Conservation (phyloP, 2,797 vertebrate genomes). For the Cirrhinus molitorella region DNA sequence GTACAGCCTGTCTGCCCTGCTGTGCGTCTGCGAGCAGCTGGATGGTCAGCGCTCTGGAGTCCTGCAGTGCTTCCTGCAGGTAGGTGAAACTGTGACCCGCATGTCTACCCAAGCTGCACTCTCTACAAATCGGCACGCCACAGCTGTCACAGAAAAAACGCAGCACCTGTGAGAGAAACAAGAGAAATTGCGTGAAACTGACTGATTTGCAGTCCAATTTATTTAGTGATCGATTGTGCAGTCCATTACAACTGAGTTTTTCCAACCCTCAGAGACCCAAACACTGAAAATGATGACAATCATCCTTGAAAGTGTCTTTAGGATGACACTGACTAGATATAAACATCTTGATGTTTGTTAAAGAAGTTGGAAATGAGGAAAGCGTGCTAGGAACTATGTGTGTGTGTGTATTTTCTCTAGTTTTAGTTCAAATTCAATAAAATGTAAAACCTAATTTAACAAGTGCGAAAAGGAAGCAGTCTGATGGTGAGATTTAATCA, state of each 20-base stretch:
- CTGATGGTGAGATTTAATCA: background rate
- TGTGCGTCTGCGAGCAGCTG: slow-evolving; percentile 96
- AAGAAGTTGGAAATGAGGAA: background rate
- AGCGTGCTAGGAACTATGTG: too few relatives aligned
- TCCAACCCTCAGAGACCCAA: background rate
- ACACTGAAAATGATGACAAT: background rate
- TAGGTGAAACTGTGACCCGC: slow-evolving; percentile 88
- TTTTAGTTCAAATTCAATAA: background rate
- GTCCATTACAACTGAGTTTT: background rate
- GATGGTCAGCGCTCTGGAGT: slow-evolving; percentile 93
- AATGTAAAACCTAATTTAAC: background rate
- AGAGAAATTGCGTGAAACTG: slow-evolving; percentile 14
- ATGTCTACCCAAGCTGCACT: slow-evolving; percentile 92
- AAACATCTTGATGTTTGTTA: background rate
- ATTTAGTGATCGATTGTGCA: background rate
- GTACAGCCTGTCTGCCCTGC: slow-evolving; percentile 95
- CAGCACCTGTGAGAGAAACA: slow-evolving; percentile 81
- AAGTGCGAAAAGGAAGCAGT: slow-evolving; percentile 4
- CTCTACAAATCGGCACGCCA: slow-evolving; percentile 95
- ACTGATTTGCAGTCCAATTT: background rate
- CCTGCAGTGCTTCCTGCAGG: slow-evolving; percentile 96
- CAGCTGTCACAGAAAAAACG: slow-evolving; percentile 98
- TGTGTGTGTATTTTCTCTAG: background rate
- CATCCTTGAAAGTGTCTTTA: background rate
- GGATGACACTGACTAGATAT: background rate